Base-by-base conservation (phyloP, 1,140 invertebrate species). In the Scaptomyza montana region DNA sequence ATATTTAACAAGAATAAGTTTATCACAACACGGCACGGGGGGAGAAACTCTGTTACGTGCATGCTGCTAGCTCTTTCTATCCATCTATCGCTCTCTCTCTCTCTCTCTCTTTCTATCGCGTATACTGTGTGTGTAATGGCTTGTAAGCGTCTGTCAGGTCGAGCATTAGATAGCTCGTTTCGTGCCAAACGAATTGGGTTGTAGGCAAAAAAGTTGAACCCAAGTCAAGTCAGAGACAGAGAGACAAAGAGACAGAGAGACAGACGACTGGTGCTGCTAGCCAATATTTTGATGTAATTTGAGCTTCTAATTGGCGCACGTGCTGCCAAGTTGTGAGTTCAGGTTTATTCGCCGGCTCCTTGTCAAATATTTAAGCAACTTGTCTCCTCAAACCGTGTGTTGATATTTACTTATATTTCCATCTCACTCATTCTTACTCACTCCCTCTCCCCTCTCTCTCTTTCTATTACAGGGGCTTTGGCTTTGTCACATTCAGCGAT, bases 401-500 rank as follows among this genome's bases (percentile, higher is more conserved):
- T 69, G 59, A 69, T 69, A 62, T 69, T 72, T 66, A 59, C 69
- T 13, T 45, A 36, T 54, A 56, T 56, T 61, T 64, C 30, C 30
- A 28, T 30, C 28, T 25, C 21, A 59, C 66, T 66, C 53, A 49
- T 64, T 64, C 61, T 54, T 3, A 25, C 51, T 21, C 46, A 21
- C 30, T 59, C 21, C 49, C 25, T 21, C 16, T 57, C 28, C 57
- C 69, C 46, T 70, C 43, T 64, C 51, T 73, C 64, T 75, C 47
- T 75, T 33, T 85, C 56, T 87, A 92, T 96, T 96, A 77, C 95
- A 99, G 98, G 94, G 98, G 98, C 90, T 99, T 99, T 93, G 98
- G 98, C 92, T 98, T 98, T 94, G 97, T 98, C 94, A 98, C 97
- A 93, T 98, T 98, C 93, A 96, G 96, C 92, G 97, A 98, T 93